Percentiles rank a stretch among this genome's conserved stretches.
Evolutionary conservation across 2,797 vertebrate species (phyloP).

Genomic region (Acrocephalus scirpaceus): DNA sequence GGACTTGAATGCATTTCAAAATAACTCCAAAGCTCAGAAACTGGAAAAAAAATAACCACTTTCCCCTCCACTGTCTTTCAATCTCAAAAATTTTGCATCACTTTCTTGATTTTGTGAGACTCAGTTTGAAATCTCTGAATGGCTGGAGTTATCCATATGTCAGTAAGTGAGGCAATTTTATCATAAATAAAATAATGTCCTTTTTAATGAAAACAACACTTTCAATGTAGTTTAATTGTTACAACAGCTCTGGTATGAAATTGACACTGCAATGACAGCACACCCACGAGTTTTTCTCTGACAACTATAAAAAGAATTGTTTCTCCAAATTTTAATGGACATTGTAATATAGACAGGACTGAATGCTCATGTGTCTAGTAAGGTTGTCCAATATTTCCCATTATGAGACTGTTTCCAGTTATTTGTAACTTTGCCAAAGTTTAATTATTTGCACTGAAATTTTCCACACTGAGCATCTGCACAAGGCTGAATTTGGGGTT

Average conservation of each 20-base stretch:
- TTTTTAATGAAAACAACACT: neutral
- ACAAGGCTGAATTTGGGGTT: neutral
- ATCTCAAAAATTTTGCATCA: neutral
- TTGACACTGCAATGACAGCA: neutral
- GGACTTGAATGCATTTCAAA: neutral
- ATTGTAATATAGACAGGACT: neutral
- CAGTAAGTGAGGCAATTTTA: neutral
- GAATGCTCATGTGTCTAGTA: neutral
- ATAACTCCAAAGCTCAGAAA: neutral
- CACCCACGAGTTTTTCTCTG: neutral
- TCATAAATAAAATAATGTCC: neutral
- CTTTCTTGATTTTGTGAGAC: neutral
- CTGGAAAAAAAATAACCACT: neutral
- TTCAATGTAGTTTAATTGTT: neutral
- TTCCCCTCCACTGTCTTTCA: neutral
- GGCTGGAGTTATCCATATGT: neutral
- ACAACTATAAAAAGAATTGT: neutral
- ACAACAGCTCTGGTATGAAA: neutral
- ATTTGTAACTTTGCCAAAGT: conserved; percentile 36
- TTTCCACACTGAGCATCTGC: conserved; percentile 29
- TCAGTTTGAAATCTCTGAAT: neutral
- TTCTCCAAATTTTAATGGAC: neutral
- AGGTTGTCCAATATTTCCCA: conserved; percentile 23
- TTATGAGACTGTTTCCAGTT: conserved; percentile 18
- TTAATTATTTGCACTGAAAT: conserved; percentile 44